phyloP scores from a whole-genome alignment of 92 coral and sea anemone genomes.

The Porites evermanni region DNA sequence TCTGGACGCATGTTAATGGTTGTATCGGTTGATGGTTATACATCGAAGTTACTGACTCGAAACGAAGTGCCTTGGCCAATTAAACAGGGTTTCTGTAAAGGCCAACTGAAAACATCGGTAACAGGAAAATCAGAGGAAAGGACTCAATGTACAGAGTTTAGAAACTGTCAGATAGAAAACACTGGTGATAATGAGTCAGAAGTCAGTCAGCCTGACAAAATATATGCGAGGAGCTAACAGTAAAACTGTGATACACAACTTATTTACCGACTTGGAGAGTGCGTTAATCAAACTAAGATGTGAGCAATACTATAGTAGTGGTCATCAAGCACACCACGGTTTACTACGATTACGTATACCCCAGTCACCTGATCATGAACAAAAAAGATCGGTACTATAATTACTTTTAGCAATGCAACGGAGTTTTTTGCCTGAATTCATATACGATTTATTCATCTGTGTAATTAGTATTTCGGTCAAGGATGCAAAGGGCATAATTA shows the following conservation, averaged over 20 bases:
- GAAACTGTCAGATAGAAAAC: not conserved
- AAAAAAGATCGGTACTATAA: no score
- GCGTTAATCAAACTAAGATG: not conserved
- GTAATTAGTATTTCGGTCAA: no score
- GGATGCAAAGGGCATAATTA: no score
- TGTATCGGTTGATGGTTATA: not conserved
- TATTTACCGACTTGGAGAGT: not conserved
- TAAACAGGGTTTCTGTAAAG: slow-evolving; percentile 3
- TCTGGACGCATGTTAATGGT: not conserved
- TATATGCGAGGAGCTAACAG: not conserved
- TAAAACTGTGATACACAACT: not conserved
- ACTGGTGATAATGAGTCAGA: not conserved
- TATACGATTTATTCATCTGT: no score
- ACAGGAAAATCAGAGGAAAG: not conserved
- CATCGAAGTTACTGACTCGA: slow-evolving; percentile 36
- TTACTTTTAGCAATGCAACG: no score
- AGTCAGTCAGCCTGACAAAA: slow-evolving; percentile 24
- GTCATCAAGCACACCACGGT: not conserved
- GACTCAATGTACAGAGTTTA: not conserved
- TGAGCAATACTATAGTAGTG: not conserved
- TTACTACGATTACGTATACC: not conserved
- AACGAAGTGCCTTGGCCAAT: slow-evolving; percentile 14
- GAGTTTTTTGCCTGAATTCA: no score
- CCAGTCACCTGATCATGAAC: no score
- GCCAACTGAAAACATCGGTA: not conserved